A percentile compares a stretch with the other conserved stretches of the same genome.
Evolutionary conservation across 1,140 invertebrate species (phyloP).

Genomic region (Eriocheir sinensis): DNA sequence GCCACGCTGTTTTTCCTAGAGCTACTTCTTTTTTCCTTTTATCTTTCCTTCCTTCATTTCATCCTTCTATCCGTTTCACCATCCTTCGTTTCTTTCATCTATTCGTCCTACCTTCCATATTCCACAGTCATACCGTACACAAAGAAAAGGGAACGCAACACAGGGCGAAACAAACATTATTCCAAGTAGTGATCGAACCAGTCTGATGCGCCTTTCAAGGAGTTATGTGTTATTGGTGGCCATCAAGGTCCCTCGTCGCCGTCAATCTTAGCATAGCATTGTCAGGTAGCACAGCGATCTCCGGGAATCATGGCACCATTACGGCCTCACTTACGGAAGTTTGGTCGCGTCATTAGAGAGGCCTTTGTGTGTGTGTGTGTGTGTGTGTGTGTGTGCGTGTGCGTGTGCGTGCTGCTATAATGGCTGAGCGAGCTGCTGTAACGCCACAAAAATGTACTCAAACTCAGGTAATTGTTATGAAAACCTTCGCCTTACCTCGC

Average conservation of each 20-base stretch:
- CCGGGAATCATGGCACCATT: neutral
- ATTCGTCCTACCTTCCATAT: neutral
- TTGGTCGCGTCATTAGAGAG: neutral
- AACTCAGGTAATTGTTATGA: neutral
- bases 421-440: neutral
- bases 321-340: neutral
- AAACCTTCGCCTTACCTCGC: neutral
- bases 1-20: neutral
- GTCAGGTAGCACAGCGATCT: neutral
- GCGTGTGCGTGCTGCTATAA: neutral
- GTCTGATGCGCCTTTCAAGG: too few species aligned
- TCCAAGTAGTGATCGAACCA: too few species aligned
- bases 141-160: too few species aligned
- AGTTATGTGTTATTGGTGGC: too few species aligned
- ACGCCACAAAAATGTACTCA: neutral
- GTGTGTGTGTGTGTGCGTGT: too few species aligned
- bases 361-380: too few species aligned
- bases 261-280: too few species aligned
- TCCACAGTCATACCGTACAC: too few species aligned
- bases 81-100: slow-evolving; percentile 4
- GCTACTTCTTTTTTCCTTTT: neutral
- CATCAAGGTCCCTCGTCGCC: too few species aligned
- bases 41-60: neutral
- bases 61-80: neutral
- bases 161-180: too few species aligned